Evolutionary conservation across 2,797 vertebrate species (phyloP).

Genomic region (Masticophis lateralis): DNA sequence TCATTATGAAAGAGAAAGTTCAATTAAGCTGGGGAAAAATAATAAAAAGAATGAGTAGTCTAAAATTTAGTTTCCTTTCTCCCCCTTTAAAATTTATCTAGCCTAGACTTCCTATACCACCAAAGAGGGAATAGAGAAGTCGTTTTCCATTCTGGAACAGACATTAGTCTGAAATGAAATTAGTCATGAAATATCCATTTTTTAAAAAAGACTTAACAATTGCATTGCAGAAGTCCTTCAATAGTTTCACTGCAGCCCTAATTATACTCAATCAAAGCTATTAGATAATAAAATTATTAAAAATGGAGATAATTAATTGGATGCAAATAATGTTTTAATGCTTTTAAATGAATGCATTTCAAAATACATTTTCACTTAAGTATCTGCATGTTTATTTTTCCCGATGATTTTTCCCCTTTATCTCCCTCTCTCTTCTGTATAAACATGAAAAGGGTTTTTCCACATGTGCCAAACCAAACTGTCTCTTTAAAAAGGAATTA

Average conservation of each 20-base stretch:
- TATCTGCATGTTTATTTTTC: slow-evolving; percentile 64
- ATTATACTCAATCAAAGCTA: slow-evolving; percentile 52
- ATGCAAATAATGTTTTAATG: slow-evolving; percentile 55
- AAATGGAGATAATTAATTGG: slow-evolving; percentile 60
- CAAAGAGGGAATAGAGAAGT: slow-evolving; percentile 1
- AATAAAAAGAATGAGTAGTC: slow-evolving; percentile 39
- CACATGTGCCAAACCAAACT: slow-evolving; percentile 47
- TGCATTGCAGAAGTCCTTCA: slow-evolving; percentile 60
- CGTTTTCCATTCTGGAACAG: slow-evolving; percentile 38
- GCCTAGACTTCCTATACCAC: slow-evolving; percentile 34
- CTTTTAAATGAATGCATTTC: slow-evolving; percentile 58
- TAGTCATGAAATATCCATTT: background rate
- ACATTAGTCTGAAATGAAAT: slow-evolving; percentile 52
- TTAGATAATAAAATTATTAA: slow-evolving; percentile 64
- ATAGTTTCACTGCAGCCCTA: slow-evolving; percentile 48
- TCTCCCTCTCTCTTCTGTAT: slow-evolving; percentile 31
- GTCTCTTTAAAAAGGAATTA: slow-evolving; percentile 36
- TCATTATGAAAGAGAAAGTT: slow-evolving; percentile 24
- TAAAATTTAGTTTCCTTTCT: slow-evolving; percentile 31
- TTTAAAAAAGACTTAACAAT: slow-evolving; percentile 45
- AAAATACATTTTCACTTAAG: slow-evolving; percentile 52
- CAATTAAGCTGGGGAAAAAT: slow-evolving; percentile 32
- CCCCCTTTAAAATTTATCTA: background rate
- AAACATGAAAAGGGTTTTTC: slow-evolving; percentile 55
- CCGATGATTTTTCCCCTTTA: slow-evolving; percentile 53